Conservation (phyloP, 2,113 vertebrate species). For the Xenopus borealis region DNA sequence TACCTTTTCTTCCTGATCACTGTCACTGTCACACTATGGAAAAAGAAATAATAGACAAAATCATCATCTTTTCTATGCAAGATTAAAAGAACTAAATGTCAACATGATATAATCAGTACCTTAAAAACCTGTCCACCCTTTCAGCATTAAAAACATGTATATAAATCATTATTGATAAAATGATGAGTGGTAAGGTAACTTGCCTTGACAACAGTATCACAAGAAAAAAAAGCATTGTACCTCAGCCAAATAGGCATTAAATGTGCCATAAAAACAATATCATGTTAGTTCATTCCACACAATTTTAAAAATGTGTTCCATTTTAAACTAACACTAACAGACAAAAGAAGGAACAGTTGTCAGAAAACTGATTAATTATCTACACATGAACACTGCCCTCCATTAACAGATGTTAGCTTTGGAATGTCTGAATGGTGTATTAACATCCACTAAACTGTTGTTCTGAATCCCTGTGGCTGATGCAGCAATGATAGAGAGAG, state of each 20-base stretch:
- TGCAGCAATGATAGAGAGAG: no score
- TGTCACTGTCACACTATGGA: slow-evolving; percentile 88
- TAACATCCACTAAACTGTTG: no score
- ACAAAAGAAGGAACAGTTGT: no score
- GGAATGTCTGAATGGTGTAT: no score
- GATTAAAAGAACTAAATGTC: slow-evolving; percentile 17
- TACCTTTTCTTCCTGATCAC: slow-evolving; percentile 96
- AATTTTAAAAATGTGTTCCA: no score
- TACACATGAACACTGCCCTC: no score
- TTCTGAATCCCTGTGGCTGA: no score
- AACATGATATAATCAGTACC: slow-evolving; percentile 2
- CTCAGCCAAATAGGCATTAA: background rate
- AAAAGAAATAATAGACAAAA: slow-evolving; percentile 52
- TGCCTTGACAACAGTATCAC: background rate
- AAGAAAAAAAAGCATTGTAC: slow-evolving; percentile 14
- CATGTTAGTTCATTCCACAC: background rate
- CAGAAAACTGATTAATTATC: no score
- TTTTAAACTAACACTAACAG: no score
- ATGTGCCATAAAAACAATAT: slow-evolving; percentile 17
- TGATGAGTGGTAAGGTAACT: background rate
- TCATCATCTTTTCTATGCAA: slow-evolving; percentile 4
- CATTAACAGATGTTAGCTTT: no score
- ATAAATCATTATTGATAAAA: background rate
- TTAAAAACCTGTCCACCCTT: slow-evolving; percentile 4
- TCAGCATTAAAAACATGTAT: slow-evolving; percentile 4